Evolutionary conservation across 2,888 invertebrate species (phyloP), one percentile per base, ranked within the genome.

Genomic region (Spisula solida): DNA sequence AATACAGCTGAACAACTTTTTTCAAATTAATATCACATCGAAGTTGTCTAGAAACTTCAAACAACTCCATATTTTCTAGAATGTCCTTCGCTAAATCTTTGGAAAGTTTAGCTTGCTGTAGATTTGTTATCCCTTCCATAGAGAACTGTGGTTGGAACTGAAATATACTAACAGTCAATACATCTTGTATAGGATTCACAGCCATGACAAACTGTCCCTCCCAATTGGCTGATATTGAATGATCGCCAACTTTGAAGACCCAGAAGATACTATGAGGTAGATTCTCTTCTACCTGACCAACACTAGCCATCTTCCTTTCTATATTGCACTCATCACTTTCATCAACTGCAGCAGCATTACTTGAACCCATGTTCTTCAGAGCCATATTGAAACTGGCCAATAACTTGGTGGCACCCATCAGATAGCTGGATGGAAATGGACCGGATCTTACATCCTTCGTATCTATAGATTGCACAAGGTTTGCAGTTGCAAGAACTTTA

Each of bases 11-110:
- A 20, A 48, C 29, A 18, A 92, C 85, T 66, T 51, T 88, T 12
- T 84, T 56, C 31, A 92, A 82, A 29, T 86, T 88, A 14, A 91
- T 81, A 51, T 92, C 91, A 78, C 89, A 82, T 16, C 92, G 55
- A 8, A 92, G 82, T 56, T 92, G 92, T 41, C 92, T 81, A 14
- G 92, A 91, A 18, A 92, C 92, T 88, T 92, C 92, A 90, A 92
- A 92, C 80, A 89, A 86, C 75, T 90, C 86, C 91, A 92, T 88
- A 78, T 91, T 92, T 47, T 87, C 87, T 5, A 90, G 47, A 55
- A 92, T 91, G 41, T 91, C 91, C 29, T 85, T 66, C 5, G 91
- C 92, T 12, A 92, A 78, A 25, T 87, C 88, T 79, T 90, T 90
- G n/a, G 91, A 86, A 41, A 92, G 82, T 81, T 89, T 91, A 10